Conservation (phyloP, 2,797 vertebrate species). For the Morelia viridis region DNA sequence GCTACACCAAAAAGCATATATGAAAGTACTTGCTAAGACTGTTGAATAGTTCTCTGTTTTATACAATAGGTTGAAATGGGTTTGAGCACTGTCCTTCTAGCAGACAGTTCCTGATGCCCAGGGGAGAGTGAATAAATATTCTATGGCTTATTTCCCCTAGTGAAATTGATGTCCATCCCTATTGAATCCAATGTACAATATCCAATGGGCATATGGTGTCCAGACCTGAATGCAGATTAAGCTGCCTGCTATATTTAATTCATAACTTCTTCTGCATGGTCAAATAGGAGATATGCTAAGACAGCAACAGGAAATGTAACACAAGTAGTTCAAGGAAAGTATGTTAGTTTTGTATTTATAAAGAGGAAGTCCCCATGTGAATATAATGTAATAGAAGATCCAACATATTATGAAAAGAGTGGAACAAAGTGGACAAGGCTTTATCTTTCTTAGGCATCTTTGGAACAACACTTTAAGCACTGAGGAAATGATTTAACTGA, state of each 20-base stretch:
- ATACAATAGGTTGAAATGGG: neutral
- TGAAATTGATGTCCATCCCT: neutral
- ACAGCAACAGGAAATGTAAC: slow-evolving; percentile 25
- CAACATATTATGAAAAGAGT: slow-evolving; percentile 15
- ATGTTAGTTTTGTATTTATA: slow-evolving; percentile 29
- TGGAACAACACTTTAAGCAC: slow-evolving; percentile 7
- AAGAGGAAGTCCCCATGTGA: slow-evolving; percentile 6
- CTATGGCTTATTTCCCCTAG: neutral
- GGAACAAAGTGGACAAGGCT: neutral
- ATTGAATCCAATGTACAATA: neutral
- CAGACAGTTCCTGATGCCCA: neutral
- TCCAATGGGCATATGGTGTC: neutral
- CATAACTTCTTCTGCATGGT: neutral
- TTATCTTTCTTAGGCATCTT: neutral
- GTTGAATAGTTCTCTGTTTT: neutral
- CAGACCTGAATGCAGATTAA: neutral
- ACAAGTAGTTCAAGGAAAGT: slow-evolving; percentile 24
- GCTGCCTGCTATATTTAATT: slow-evolving; percentile 5
- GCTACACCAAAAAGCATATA: neutral
- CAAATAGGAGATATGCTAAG: slow-evolving; percentile 16
- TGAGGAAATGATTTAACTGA: slow-evolving; percentile 9
- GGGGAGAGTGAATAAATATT: neutral
- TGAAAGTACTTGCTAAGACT: neutral
- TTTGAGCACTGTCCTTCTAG: neutral
- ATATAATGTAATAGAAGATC: slow-evolving; percentile 24